Evolutionary conservation across 1,140 invertebrate species (phyloP).

Genomic region (Tetragonula clypearis): DNA sequence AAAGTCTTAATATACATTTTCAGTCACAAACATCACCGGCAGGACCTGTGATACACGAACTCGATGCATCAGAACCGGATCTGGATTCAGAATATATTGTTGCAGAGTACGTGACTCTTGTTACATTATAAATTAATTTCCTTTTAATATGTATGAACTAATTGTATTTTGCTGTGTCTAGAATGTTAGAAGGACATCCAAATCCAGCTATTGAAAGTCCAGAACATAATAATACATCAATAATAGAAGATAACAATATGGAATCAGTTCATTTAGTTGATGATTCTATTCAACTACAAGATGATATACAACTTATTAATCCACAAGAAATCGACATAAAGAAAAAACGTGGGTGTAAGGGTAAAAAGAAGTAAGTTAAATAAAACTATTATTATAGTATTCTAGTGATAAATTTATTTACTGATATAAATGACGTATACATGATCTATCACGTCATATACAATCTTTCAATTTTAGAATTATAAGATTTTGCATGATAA

Average conservation of each 20-base stretch:
- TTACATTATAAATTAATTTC: conserved; percentile 1
- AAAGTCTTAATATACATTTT: conserved; percentile 32
- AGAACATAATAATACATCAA: conserved; percentile 58
- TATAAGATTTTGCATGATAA: conserved; percentile 19
- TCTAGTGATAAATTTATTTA: neutral
- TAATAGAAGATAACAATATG: conserved; percentile 65
- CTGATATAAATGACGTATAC: neutral
- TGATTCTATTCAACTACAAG: conserved; percentile 49
- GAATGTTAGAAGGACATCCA: conserved; percentile 74
- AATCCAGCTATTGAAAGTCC: conserved; percentile 74
- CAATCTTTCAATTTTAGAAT: conserved; percentile 45
- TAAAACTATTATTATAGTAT: neutral
- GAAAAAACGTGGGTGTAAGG: conserved; percentile 70
- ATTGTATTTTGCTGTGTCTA: conserved; percentile 44
- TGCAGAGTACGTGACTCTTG: conserved; percentile 71
- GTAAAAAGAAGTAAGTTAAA: conserved; percentile 76
- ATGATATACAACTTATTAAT: conserved; percentile 57
- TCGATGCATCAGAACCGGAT: conserved; percentile 76
- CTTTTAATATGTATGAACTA: conserved; percentile 6
- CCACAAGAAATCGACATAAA: conserved; percentile 53
- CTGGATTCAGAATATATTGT: conserved; percentile 75
- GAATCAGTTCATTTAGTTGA: conserved; percentile 66
- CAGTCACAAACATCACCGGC: conserved; percentile 73
- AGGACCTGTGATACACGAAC: conserved; percentile 78
- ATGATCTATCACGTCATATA: conserved; percentile 25